Evolutionary conservation across 2,113 vertebrate species (phyloP).

Genomic region (Dromiciops gliroides): DNA sequence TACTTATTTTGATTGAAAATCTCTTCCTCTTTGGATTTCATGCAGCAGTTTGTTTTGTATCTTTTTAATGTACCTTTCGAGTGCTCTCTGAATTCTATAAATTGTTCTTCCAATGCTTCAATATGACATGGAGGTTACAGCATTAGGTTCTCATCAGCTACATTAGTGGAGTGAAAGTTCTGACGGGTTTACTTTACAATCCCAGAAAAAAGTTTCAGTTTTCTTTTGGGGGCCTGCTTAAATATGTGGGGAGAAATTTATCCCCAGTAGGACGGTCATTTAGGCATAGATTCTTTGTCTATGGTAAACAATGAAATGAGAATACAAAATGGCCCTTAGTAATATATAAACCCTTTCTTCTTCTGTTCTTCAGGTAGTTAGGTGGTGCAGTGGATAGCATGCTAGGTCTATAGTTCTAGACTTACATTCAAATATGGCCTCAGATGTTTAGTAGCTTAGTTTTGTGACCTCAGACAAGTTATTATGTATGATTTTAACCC

Average conservation of each 20-base stretch:
- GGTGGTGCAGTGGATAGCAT: too few relatives aligned
- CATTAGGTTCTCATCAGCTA: background rate
- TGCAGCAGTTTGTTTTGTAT: background rate
- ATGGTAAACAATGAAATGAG: background rate
- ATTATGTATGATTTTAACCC: background rate
- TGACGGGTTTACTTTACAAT: background rate
- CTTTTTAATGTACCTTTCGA: background rate
- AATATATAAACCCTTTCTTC: background rate
- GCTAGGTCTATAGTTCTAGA: background rate
- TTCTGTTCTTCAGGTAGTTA: background rate
- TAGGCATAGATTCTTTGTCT: background rate
- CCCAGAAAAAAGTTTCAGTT: background rate
- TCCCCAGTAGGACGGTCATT: background rate
- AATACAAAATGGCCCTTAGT: background rate
- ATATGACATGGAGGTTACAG: background rate
- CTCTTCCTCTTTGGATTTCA: background rate
- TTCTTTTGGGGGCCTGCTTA: background rate
- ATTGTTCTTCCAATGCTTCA: background rate
- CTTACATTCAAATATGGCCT: background rate
- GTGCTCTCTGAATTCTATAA: background rate
- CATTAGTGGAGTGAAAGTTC: background rate
- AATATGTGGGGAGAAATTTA: background rate
- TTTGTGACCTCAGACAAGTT: background rate
- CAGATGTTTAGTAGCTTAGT: too few relatives aligned
- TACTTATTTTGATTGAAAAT: background rate